phyloP scores from a whole-genome alignment of 1,140 invertebrate genomes.

The Asbolus verrucosus region DNA sequence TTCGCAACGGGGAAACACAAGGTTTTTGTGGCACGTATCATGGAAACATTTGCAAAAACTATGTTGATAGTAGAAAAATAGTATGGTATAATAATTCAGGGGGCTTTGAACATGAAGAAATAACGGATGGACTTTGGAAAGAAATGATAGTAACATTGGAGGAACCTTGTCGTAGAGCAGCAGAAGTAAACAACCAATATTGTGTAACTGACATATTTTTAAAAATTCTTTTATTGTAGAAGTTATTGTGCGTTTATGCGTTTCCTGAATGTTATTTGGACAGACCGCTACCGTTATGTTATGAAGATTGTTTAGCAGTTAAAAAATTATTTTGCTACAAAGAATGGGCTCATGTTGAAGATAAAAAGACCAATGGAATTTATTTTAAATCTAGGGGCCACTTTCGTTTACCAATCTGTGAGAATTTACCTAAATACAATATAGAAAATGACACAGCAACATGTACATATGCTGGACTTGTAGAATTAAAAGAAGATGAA shows the following conservation, averaged over 20 bases:
- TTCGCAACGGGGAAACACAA: slow-evolving; percentile 39
- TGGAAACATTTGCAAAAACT: slow-evolving; percentile 88
- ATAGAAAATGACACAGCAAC: slow-evolving; percentile 67
- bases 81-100: slow-evolving; percentile 88
- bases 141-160: slow-evolving; percentile 83
- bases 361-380: slow-evolving; percentile 84
- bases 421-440: slow-evolving; percentile 78
- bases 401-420: slow-evolving; percentile 89
- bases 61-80: slow-evolving; percentile 76
- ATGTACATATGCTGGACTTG: slow-evolving; percentile 87
- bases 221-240: slow-evolving; percentile 67
- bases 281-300: slow-evolving; percentile 80
- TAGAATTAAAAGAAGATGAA: slow-evolving; percentile 76
- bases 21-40: slow-evolving; percentile 90
- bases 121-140: slow-evolving; percentile 83
- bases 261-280: slow-evolving; percentile 87
- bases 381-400: slow-evolving; percentile 86
- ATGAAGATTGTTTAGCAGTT: slow-evolving; percentile 93
- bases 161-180: slow-evolving; percentile 86
- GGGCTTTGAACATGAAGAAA: slow-evolving; percentile 86
- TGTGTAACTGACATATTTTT: no score
- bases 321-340: slow-evolving; percentile 91
- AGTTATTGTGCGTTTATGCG: slow-evolving; percentile 90
- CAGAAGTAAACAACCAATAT: slow-evolving; percentile 83
- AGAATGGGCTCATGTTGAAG: slow-evolving; percentile 91